Base-by-base conservation (phyloP, 2,888 invertebrate genomes). In the Tholera decimalis region DNA sequence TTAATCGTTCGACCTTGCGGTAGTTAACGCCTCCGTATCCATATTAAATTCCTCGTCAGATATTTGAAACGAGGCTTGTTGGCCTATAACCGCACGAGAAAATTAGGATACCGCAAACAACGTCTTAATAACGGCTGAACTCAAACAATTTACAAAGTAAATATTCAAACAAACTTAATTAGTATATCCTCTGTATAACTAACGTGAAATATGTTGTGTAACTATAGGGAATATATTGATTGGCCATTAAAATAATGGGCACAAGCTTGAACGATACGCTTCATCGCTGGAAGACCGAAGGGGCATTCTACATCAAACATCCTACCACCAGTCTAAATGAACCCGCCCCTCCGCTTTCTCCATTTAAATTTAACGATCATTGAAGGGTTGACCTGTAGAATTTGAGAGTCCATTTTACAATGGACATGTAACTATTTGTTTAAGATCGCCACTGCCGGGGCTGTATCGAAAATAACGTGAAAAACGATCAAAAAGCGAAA, bases 91-190 rank as follows among this genome's bases (percentile, higher is more conserved):
- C 85, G 73, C 84, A 83, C 74, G 82, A 74, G 86, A 86, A 89
- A 88, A 86, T 89, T 83, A 82, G 85, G 84, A 83, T 82, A 85
- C 83, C 79, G 87, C 89, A 89, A 90, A 89, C 87, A 89, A 79
- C 85, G 85, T 89, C 91, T 91, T 92, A 92, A 91, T 92, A 91
- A 90, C 88, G 88, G 86, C 85, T 88, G 83, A 92, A 90, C 86
- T 89, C 91, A 91, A 92, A 92, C 91, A 93, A 92, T 94, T 90
- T 91, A 88, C 89, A 89, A 89, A 90, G 91, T 90, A 92, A 94
- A 94, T 91, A 93, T 91, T 90, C 89, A 89, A 92, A 92, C 91
- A 89, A 91, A 93, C 91, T 92, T 92, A 93, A 93, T 93, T 92
- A 92, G 88, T 90, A 86, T 87, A 90, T 90, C 86, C 89, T 88